Evolutionary conservation across 37 sponge, comb jelly and placozoan species (phyloP), one percentile per base, ranked within the genome.

Genomic region (Spongilla lacustris): DNA sequence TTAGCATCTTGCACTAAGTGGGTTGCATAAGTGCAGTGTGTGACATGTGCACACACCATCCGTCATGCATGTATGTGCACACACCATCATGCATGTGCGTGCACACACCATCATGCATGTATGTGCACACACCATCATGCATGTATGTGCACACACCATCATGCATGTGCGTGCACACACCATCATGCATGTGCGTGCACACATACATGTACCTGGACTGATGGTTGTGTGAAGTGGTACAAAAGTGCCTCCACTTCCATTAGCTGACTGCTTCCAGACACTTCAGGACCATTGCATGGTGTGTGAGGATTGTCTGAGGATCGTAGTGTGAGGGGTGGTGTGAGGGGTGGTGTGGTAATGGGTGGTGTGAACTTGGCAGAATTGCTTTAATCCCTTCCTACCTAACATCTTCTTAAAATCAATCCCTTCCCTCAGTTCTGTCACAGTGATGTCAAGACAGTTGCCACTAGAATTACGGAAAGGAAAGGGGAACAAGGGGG

Each of bases 191-290:
- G n/a, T n/a, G n/a, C n/a, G n/a, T n/a, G n/a, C n/a, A n/a, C 28
- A 69, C 23, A 33, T 31, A 76, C 46, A 36, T 30, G 22, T 68
- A 74, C 81, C 76, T 81, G 74, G 36, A 81, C 32, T 21, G 76
- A 31, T 34, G 84, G 85, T 46, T 85, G 85, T 30, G 71, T 78
- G 80, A 83, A 89, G 13, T 36, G 36, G 68, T 71, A 89, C 68
- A 89, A 81, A 24, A 89, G 69, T 19, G 84, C 76, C 35, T 89
- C 90, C 12, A 89, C 81, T 30, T 84, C 81, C 75, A 89, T 74
- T 25, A 49, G 50, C 24, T 75, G 79, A 67, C 26, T 9, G 6
- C 36, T 75, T 30, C 35, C 10, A 9, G 22, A 75, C 3, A 14
- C 24, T 72, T 29, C 73, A 72, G 31, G 8, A 72, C 4, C 21